Evolutionary conservation across 2,113 vertebrate species (phyloP).

Genomic region (Edolisoma coerulescens): DNA sequence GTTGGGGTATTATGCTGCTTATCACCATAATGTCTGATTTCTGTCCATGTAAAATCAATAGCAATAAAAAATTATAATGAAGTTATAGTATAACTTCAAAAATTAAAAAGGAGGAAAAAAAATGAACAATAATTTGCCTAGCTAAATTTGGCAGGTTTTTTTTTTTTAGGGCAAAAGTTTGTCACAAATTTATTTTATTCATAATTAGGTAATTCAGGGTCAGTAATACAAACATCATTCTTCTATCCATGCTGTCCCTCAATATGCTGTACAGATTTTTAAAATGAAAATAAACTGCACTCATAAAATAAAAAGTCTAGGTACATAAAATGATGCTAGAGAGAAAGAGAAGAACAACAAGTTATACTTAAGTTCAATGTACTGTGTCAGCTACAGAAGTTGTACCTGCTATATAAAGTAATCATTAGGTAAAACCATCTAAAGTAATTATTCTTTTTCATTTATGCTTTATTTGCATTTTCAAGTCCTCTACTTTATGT

Average conservation of each 20-base stretch:
- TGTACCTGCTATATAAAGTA: not conserved
- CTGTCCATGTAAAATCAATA: not conserved
- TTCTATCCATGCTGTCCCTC: not conserved
- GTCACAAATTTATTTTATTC: not conserved
- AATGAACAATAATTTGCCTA: not conserved
- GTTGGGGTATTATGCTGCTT: not conserved
- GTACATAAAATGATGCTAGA: not conserved
- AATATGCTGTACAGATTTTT: not conserved
- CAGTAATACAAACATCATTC: not conserved
- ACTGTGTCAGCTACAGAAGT: rapidly evolving
- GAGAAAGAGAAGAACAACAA: not conserved
- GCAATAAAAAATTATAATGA: not conserved
- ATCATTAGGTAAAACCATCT: not conserved
- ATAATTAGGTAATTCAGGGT: not conserved
- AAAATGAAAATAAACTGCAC: not conserved
- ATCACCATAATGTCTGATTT: not conserved
- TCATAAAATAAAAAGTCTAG: not conserved
- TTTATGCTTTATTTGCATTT: not conserved
- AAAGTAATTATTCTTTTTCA: not conserved
- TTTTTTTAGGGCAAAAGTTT: not conserved
- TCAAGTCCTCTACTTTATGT: not conserved
- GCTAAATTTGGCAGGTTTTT: too few species aligned
- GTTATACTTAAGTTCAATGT: not conserved
- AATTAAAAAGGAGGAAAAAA: not conserved
- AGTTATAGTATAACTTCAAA: too few species aligned